Conservation (phyloP, 2,888 invertebrate genomes). For the Drosophila cognata region DNA sequence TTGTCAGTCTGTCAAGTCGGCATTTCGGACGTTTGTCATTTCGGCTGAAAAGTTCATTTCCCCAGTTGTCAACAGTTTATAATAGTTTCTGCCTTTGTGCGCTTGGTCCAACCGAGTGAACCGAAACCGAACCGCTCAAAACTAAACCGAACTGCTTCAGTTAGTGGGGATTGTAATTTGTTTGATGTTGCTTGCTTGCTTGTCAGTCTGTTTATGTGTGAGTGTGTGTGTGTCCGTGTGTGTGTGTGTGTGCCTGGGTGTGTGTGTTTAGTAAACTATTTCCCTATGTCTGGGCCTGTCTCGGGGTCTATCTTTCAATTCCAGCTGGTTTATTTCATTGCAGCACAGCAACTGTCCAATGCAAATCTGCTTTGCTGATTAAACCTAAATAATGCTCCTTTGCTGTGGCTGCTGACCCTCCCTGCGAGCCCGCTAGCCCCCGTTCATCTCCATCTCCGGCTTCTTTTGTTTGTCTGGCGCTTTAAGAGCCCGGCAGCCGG, state of each 20-base stretch:
- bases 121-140: conserved; percentile 48
- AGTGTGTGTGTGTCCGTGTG: neutral
- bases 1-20: conserved; percentile 24
- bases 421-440: neutral
- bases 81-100: conserved; percentile 67
- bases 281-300: conserved; percentile 47
- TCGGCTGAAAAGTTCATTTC: conserved; percentile 71
- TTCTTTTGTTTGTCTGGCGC: conserved; percentile 48
- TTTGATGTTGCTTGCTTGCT: conserved; percentile 61
- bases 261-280: conserved; percentile 42
- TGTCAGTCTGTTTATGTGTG: no score
- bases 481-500: conserved; percentile 55
- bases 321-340: conserved; percentile 76
- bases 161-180: conserved; percentile 47
- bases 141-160: conserved; percentile 28
- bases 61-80: conserved; percentile 74
- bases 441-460: neutral
- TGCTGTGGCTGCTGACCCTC: conserved; percentile 46
- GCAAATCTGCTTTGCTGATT: conserved; percentile 77
- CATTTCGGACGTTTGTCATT: conserved; percentile 63
- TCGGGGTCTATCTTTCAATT: conserved; percentile 62
- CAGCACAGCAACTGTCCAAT: conserved; percentile 61
- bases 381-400: conserved; percentile 76
- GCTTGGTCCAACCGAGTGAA: conserved; percentile 33
- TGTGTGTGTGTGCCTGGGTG: neutral